Evolutionary conservation across 2,888 invertebrate species (phyloP).

Genomic region (Clunio marinus): DNA sequence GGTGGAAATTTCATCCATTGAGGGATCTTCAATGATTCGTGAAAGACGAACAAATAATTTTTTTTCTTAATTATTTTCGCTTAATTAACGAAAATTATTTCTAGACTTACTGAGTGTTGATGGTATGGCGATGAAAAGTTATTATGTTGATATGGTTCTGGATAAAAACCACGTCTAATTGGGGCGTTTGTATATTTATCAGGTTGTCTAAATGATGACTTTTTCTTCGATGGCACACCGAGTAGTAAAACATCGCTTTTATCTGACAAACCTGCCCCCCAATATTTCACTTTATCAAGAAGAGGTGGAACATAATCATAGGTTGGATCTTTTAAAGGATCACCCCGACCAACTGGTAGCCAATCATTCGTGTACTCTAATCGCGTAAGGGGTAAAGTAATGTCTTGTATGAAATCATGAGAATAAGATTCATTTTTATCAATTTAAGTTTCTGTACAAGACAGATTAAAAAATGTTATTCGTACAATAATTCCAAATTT

Average conservation of each 20-base stretch:
- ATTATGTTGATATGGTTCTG: conserved; percentile 54
- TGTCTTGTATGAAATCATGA: too few species aligned
- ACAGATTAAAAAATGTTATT: too few species aligned
- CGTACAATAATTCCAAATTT: too few species aligned
- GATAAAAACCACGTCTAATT: conserved; percentile 40
- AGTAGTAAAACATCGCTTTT: conserved; percentile 67
- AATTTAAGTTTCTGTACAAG: too few species aligned
- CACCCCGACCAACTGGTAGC: conserved; percentile 77
- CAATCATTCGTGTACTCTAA: conserved; percentile 71
- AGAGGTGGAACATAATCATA: conserved; percentile 81
- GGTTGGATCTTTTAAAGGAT: conserved; percentile 77
- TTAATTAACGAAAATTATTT: too few species aligned
- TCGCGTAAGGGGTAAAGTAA: conserved; percentile 65
- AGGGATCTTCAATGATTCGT: background rate
- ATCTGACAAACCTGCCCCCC: conserved; percentile 56
- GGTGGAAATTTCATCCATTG: background rate
- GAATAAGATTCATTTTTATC: too few species aligned
- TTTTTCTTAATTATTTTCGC: too few species aligned
- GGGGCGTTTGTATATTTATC: conserved; percentile 45
- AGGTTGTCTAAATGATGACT: conserved; percentile 53
- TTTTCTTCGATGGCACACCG: conserved; percentile 65
- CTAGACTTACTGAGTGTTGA: conserved; percentile 44
- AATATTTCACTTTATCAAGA: conserved; percentile 72
- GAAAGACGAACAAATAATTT: background rate
- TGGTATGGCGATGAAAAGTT: conserved; percentile 49